Evolutionary conservation across 2,797 vertebrate species (phyloP).

Genomic region (Betta splendens): DNA sequence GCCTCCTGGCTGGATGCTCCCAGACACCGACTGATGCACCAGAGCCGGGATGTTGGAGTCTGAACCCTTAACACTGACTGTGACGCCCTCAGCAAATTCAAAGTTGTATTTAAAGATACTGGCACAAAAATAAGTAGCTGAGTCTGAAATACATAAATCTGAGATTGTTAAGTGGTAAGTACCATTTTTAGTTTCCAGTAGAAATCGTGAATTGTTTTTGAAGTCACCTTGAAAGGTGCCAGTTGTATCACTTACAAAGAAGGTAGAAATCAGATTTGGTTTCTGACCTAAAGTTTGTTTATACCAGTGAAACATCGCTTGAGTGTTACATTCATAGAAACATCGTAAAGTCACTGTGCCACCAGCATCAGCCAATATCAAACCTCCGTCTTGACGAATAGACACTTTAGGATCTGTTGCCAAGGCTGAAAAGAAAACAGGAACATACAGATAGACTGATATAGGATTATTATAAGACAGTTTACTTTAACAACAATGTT

Average conservation of each 20-base stretch:
- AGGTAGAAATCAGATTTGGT: conserved; percentile 19
- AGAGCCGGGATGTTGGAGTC: conserved; percentile 30
- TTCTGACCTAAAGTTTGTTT: conserved; percentile 43
- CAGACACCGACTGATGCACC: conserved; percentile 16
- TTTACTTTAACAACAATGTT: too few relatives aligned
- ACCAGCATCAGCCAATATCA: conserved; percentile 19
- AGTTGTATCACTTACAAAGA: neutral
- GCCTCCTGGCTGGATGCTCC: conserved; percentile 35
- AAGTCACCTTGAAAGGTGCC: conserved; percentile 12
- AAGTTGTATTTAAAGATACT: neutral
- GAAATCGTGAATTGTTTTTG: conserved; percentile 1
- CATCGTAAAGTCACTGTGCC: conserved; percentile 29
- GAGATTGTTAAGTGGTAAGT: conserved; percentile 19
- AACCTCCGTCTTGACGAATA: neutral
- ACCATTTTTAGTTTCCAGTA: neutral
- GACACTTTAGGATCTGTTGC: neutral
- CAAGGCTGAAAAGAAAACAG: conserved; percentile 5
- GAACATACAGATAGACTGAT: too few relatives aligned
- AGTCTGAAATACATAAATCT: conserved; percentile 34
- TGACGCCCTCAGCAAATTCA: conserved; percentile 32
- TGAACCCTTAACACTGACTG: conserved; percentile 31
- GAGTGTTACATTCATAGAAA: neutral
- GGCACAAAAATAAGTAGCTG: conserved; percentile 46
- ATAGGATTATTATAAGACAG: too few relatives aligned
- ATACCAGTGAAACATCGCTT: conserved; percentile 44